These are phyloP conservation scores for Carassius gibelio DNA, from an alignment of 2,113 vertebrate species.

Conservation along the genomic window DNA sequence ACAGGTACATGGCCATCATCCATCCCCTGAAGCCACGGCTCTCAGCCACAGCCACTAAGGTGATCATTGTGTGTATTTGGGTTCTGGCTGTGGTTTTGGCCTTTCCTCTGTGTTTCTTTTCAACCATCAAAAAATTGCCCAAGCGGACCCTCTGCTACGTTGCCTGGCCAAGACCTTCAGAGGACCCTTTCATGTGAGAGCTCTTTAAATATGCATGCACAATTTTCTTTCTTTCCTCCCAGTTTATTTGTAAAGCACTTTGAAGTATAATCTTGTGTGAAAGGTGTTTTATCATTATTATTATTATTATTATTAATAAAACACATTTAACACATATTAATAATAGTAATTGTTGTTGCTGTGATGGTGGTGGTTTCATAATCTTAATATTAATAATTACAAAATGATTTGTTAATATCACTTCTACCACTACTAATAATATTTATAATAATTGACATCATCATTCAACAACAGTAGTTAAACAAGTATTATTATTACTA, in stretches of 20 bases:
- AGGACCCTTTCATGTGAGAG: conserved; percentile 89
- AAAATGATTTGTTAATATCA: neutral
- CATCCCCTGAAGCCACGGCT: conserved; percentile 94
- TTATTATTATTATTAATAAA: too few relatives aligned
- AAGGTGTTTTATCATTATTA: neutral
- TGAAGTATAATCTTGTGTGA: neutral
- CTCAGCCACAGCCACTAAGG: conserved; percentile 89
- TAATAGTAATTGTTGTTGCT: too few relatives aligned
- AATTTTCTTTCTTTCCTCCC: neutral
- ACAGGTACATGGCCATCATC: conserved; percentile 96
- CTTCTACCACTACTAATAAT: too few relatives aligned
- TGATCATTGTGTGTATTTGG: conserved; percentile 93
- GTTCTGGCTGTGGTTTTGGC: conserved; percentile 90
- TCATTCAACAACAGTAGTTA: too few relatives aligned
- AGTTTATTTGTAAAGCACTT: neutral
- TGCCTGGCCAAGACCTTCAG: conserved; percentile 86
- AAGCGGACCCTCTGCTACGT: conserved; percentile 89
- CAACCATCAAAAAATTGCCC: conserved; percentile 82
- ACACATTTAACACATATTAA: too few relatives aligned
- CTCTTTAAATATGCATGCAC: neutral
- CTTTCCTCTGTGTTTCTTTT: conserved; percentile 94
- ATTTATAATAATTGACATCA: too few relatives aligned
- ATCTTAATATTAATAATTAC: neutral
- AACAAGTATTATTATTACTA: too few relatives aligned
- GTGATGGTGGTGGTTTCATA: neutral